These are phyloP conservation scores for Harpagifer antarcticus DNA, from an alignment of 2,797 vertebrate genomes.

Conservation along the genomic window DNA sequence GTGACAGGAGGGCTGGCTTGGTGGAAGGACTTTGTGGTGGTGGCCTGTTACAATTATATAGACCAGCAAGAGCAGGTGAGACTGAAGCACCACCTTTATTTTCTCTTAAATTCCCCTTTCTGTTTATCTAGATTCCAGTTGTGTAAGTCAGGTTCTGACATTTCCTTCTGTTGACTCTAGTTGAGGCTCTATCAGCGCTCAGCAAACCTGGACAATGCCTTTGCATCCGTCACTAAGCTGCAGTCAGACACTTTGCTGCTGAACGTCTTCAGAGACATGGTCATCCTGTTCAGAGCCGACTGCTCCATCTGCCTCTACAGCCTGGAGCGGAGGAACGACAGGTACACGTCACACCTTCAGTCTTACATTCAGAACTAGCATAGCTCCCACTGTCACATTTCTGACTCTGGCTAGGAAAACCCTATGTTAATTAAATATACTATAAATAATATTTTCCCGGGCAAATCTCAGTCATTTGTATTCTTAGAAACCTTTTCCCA, in stretches of 20 bases:
- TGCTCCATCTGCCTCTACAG: constrained; percentile 99
- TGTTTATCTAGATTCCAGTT: not conserved
- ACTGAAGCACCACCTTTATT: not conserved
- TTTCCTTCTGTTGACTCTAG: constrained; percentile 18
- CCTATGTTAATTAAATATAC: too few species aligned
- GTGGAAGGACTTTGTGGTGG: constrained; percentile 98
- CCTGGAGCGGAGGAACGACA: constrained; percentile 90
- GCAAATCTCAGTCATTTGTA: too few species aligned
- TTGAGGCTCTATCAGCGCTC: constrained; percentile 94
- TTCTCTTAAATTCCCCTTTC: not conserved
- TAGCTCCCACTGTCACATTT: too few species aligned
- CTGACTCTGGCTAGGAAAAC: not conserved
- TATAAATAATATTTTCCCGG: too few species aligned
- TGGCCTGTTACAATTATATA: constrained; percentile 96
- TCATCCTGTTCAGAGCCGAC: constrained; percentile 95
- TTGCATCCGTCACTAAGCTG: constrained; percentile 94
- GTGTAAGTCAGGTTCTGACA: not conserved
- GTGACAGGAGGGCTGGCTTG: constrained; percentile 97
- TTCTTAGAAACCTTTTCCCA: not conserved
- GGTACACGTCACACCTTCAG: constrained; percentile 75
- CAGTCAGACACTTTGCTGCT: constrained; percentile 93
- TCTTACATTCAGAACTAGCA: not conserved
- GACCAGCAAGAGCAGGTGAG: constrained; percentile 96
- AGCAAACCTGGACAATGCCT: constrained; percentile 96
- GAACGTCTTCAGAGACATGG: constrained; percentile 95